These are phyloP conservation scores for Baryphthengus martii DNA, from an alignment of 2,113 vertebrate genomes.

Conservation along the genomic window DNA sequence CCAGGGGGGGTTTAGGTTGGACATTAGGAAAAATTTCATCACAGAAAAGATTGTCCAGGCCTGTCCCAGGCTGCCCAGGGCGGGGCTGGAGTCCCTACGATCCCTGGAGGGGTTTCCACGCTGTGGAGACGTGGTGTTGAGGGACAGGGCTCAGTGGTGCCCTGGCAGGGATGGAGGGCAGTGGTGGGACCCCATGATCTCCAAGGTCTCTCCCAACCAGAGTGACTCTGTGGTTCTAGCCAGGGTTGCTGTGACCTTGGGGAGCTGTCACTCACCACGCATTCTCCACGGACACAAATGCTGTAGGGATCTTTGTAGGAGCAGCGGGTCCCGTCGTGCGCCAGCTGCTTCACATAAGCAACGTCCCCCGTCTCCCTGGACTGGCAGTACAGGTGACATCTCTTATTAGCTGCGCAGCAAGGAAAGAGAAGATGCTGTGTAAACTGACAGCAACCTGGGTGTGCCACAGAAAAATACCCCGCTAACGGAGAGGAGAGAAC, in stretches of 20 bases:
- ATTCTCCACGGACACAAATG: conserved; percentile 93
- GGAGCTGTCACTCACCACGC: conserved; percentile 83
- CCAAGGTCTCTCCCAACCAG: neutral
- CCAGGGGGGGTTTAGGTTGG: neutral
- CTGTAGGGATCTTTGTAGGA: conserved; percentile 95
- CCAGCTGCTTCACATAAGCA: conserved; percentile 91
- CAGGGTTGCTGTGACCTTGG: neutral
- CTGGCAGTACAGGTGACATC: conserved; percentile 94
- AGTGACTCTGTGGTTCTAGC: neutral
- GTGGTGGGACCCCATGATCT: neutral
- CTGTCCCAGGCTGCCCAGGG: neutral
- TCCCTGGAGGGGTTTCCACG: neutral
- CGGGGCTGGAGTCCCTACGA: neutral
- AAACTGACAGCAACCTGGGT: neutral
- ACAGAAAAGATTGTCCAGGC: neutral
- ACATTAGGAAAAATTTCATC: neutral
- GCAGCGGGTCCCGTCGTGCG: conserved; percentile 92
- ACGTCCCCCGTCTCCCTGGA: conserved; percentile 87
- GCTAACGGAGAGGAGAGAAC: neutral
- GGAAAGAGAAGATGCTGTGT: neutral
- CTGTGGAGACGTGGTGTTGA: neutral
- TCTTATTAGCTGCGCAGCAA: conserved; percentile 79
- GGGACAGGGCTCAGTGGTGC: neutral
- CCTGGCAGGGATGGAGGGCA: neutral
- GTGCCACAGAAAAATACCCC: neutral